Evolutionary conservation across 2,113 vertebrate species (phyloP).

Genomic region (Erpornis zantholeuca): DNA sequence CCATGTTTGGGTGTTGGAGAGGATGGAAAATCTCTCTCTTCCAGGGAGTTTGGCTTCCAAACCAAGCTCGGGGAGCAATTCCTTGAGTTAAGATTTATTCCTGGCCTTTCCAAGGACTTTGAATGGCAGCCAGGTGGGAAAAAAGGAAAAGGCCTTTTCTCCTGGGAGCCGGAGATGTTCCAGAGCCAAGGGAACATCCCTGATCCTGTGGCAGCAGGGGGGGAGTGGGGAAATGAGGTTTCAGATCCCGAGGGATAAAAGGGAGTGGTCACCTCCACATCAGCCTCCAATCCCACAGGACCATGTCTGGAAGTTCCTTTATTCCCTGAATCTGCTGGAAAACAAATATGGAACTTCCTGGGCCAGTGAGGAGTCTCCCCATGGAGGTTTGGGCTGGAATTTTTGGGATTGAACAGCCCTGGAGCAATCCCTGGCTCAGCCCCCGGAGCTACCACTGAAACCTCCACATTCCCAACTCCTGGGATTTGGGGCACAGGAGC

Average conservation of each 20-base stretch:
- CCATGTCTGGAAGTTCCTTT: neutral
- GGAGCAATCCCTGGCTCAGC: neutral
- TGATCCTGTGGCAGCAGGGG: neutral
- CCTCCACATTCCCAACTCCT: neutral
- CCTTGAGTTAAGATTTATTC: conserved; percentile 1
- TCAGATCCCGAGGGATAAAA: neutral
- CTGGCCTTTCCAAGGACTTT: neutral
- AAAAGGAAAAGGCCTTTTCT: neutral
- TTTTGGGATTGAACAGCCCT: neutral
- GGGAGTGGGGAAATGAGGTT: neutral
- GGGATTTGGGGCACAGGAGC: neutral
- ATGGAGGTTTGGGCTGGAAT: neutral
- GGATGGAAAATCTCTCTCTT: neutral
- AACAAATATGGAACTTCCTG: neutral
- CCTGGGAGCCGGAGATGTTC: neutral
- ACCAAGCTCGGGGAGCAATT: neutral
- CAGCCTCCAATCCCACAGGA: neutral
- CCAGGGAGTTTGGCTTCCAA: neutral
- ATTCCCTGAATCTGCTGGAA: neutral
- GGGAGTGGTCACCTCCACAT: neutral
- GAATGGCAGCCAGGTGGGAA: neutral
- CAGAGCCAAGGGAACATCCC: neutral
- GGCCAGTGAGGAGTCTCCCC: neutral
- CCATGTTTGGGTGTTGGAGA: neutral
- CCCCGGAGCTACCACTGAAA: neutral